phyloP scores from a whole-genome alignment of 2,888 invertebrate genomes.

The Tiliacea aurago region DNA sequence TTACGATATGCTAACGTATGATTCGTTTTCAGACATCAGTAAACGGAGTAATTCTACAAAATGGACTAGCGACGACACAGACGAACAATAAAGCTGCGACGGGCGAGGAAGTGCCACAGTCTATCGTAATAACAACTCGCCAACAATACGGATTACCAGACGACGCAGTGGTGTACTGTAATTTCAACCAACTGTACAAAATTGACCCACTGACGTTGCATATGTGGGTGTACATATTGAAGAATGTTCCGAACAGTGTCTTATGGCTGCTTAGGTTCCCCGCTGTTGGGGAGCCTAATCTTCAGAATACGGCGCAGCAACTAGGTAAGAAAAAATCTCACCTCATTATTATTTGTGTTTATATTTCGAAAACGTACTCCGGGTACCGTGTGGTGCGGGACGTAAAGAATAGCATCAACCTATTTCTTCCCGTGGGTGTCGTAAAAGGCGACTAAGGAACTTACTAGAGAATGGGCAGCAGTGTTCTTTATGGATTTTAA shows the following conservation, averaged over 20 bases:
- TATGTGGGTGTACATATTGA: constrained; percentile 98
- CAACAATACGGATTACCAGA: constrained; percentile 99
- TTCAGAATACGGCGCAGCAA: constrained; percentile 95
- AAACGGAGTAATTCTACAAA: constrained; percentile 98
- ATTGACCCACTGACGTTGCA: constrained; percentile 99
- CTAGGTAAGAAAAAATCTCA: constrained; percentile 89
- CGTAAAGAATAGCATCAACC: too few relatives aligned
- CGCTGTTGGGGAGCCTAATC: constrained; percentile 96
- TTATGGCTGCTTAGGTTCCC: constrained; percentile 99
- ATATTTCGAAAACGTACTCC: too few relatives aligned
- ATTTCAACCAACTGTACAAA: constrained; percentile 99
- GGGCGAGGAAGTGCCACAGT: constrained; percentile 99
- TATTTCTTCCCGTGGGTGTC: too few relatives aligned
- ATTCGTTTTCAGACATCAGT: constrained; percentile 94
- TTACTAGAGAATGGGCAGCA: too few relatives aligned
- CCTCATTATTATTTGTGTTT: not conserved
- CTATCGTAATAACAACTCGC: constrained; percentile 98
- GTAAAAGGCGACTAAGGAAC: too few relatives aligned
- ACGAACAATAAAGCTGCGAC: constrained; percentile 99
- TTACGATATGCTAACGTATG: not conserved
- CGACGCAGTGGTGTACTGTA: constrained; percentile 99
- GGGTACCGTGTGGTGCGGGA: too few relatives aligned
- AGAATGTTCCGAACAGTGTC: constrained; percentile 98
- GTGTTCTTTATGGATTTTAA: too few relatives aligned
- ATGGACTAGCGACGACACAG: constrained; percentile 99